A percentile compares a stretch with the other conserved stretches of the same genome.
Evolutionary conservation across 1,140 invertebrate species (phyloP).

Genomic region (Watersipora subatra): DNA sequence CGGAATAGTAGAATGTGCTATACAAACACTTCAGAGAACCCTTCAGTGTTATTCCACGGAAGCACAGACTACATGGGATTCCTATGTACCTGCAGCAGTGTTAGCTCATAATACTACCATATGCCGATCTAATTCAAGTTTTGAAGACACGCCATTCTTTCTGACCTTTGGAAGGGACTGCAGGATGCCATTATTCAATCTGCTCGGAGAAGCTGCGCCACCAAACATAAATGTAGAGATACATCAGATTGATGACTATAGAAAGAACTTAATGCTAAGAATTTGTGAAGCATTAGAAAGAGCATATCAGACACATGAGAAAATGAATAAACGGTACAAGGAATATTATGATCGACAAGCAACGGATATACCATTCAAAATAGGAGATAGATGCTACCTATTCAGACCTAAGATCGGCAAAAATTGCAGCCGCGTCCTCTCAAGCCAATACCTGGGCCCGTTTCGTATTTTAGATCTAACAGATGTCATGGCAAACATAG

Average conservation of each 20-base stretch:
- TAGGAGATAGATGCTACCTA: background rate
- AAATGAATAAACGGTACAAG: background rate
- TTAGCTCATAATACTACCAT: background rate
- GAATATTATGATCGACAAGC: background rate
- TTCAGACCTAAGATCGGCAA: background rate
- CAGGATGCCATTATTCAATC: background rate
- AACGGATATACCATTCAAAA: background rate
- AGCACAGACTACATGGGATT: background rate
- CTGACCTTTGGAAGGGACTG: background rate
- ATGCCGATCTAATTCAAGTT: background rate
- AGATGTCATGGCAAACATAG: background rate
- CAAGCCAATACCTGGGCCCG: background rate
- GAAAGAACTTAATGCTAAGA: background rate
- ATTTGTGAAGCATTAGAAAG: background rate
- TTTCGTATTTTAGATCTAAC: background rate
- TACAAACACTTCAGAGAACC: background rate
- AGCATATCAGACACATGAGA: background rate
- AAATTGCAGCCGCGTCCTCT: background rate
- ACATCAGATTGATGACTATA: background rate
- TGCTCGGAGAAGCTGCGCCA: background rate
- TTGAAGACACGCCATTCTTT: background rate
- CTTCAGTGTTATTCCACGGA: background rate
- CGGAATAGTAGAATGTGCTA: background rate
- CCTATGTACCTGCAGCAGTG: background rate
- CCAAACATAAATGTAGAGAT: background rate